Percentiles rank a stretch among this genome's conserved stretches.
phyloP scores from a whole-genome alignment of 2,113 vertebrate genomes.

The Irena cyanogastra region DNA sequence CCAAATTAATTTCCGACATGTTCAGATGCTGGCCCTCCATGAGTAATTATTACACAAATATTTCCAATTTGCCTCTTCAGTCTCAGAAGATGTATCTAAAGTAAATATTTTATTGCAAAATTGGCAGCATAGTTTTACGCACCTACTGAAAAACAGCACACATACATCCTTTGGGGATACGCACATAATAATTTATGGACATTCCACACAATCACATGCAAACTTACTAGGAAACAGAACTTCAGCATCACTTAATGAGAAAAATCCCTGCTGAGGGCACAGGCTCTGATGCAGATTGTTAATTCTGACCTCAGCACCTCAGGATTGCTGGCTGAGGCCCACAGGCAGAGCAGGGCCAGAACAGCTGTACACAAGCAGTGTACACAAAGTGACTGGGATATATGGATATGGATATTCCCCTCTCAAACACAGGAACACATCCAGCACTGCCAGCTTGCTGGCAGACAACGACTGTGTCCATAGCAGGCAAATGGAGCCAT shows the following conservation, averaged over 20 bases:
- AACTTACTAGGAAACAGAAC: not conserved
- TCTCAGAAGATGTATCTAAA: not conserved
- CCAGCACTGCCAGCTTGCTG: not conserved
- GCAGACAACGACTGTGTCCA: not conserved
- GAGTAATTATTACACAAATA: not conserved
- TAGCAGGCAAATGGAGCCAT: not conserved
- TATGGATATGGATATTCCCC: not conserved
- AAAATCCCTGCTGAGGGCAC: not conserved
- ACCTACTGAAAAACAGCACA: not conserved
- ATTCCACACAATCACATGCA: not conserved
- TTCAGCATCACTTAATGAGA: not conserved
- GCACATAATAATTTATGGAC: not conserved
- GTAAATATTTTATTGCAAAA: not conserved
- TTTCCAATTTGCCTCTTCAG: not conserved
- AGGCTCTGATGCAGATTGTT: not conserved
- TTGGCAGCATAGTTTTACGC: not conserved
- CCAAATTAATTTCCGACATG: not conserved
- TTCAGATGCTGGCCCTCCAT: not conserved
- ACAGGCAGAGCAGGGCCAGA: not conserved
- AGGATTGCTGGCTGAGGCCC: not conserved
- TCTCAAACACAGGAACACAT: not conserved
- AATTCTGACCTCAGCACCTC: not conserved
- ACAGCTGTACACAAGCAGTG: not conserved
- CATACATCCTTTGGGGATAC: not conserved
- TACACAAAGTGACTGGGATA: not conserved